Percentiles rank a stretch among this genome's conserved stretches.
phyloP scores from a whole-genome alignment of 1,140 invertebrate species.

The Philopotamus ludificatus region DNA sequence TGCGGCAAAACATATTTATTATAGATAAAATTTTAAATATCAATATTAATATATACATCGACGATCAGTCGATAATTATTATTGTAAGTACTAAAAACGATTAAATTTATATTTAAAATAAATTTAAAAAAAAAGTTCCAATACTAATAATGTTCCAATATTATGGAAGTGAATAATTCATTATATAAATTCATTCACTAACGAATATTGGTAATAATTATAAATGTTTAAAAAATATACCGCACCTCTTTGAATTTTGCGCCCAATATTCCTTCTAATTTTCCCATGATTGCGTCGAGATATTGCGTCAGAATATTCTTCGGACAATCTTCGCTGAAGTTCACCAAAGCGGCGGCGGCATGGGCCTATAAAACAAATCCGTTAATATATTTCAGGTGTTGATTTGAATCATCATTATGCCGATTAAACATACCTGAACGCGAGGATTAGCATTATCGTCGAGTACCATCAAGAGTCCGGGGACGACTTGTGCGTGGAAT shows the following conservation, averaged over 20 bases:
- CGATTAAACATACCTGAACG: slow-evolving; percentile 66
- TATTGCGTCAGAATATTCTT: slow-evolving; percentile 91
- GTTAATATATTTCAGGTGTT: slow-evolving; percentile 9
- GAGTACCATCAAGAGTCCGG: slow-evolving; percentile 84
- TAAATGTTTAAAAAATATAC: slow-evolving; percentile 32
- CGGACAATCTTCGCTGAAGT: slow-evolving; percentile 98
- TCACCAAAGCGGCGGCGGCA: slow-evolving; percentile 93
- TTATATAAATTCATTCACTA: slow-evolving; percentile 46
- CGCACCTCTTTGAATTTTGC: slow-evolving; percentile 87
- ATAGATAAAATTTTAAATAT: background rate
- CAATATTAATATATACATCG: background rate
- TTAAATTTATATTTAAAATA: too few species aligned
- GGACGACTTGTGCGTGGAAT: slow-evolving; percentile 93
- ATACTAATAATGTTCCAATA: slow-evolving; percentile 54
- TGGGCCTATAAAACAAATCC: slow-evolving; percentile 59
- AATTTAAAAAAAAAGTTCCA: too few species aligned
- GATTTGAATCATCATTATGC: background rate
- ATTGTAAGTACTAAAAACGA: too few species aligned
- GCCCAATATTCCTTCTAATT: slow-evolving; percentile 87
- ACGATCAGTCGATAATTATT: background rate
- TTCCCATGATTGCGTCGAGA: slow-evolving; percentile 85
- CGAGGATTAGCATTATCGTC: slow-evolving; percentile 90
- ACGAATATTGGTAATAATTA: slow-evolving; percentile 50
- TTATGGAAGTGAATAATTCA: slow-evolving; percentile 52
- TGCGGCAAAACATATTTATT: slow-evolving; percentile 49